phyloP scores from a whole-genome alignment of 2,888 invertebrate genomes.

The Leucoma salicis region DNA sequence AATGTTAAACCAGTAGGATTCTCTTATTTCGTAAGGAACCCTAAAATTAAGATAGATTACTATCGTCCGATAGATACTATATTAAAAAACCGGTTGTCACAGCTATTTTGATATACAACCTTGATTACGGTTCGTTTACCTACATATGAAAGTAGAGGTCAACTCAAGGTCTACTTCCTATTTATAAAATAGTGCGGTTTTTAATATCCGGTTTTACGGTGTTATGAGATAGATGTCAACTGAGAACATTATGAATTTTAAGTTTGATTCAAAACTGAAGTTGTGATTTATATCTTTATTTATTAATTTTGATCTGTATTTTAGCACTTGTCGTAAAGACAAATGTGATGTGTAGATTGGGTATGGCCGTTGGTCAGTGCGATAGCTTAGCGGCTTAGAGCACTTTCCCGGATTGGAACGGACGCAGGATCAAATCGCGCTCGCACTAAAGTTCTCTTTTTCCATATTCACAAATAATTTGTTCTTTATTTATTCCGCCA shows the following conservation, averaged over 20 bases:
- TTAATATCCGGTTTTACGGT: slow-evolving; percentile 28
- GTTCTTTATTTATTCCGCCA: too few species aligned
- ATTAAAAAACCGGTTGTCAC: slow-evolving; percentile 23
- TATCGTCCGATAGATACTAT: slow-evolving; percentile 13
- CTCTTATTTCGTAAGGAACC: slow-evolving; percentile 12
- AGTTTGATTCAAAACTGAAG: neutral
- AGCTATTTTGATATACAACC: slow-evolving; percentile 33
- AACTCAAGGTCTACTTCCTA: slow-evolving; percentile 44
- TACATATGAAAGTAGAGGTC: slow-evolving; percentile 44
- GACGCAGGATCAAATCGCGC: too few species aligned
- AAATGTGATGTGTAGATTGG: too few species aligned
- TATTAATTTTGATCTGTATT: too few species aligned
- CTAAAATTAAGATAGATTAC: slow-evolving; percentile 10
- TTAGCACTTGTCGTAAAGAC: too few species aligned
- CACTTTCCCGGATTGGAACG: too few species aligned
- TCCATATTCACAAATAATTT: too few species aligned
- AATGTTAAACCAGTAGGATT: too few species aligned
- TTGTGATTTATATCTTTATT: neutral
- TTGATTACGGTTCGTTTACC: slow-evolving; percentile 44
- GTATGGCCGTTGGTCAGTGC: too few species aligned
- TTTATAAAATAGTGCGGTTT: slow-evolving; percentile 26
- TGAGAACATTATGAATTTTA: slow-evolving; percentile 13
- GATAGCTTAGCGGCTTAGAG: too few species aligned
- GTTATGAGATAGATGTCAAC: slow-evolving; percentile 21
- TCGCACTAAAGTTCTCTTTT: too few species aligned